Evolutionary conservation across 2,797 vertebrate species (phyloP), one percentile per base, ranked within the genome.

Genomic region (Aphelocoma californica): DNA sequence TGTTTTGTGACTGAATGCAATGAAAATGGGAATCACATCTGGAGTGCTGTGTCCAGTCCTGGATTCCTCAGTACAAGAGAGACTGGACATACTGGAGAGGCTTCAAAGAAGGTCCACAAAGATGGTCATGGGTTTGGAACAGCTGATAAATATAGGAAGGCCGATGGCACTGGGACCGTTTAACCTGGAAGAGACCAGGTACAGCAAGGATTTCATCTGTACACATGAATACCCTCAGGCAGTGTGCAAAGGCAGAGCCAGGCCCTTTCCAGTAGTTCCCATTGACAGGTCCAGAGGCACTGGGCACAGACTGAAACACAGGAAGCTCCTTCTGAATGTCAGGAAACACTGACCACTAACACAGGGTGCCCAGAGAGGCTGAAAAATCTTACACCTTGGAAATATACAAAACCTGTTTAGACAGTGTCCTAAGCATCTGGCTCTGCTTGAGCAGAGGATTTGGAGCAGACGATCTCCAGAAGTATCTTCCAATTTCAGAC

Each of bases 161-260:
- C 2, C 7, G 4, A 24, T 0, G 0, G 7, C 28, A 8, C 18
- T 56, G 45, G 3, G 11, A 20, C 26, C 17, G 5, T 62, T 86
- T 70, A 74, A 50, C 11, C 9, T 51, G n/a, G 14, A 77, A 8
- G 44, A 83, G 12, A 45, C 24, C 23, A 64, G 31, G 6, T 8
- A 78, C 36, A 50, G 16, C 2, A 5, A 65, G 17, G 25, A 62
- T 61, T 44, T 50, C 10, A 50, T 29, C 12, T 47, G 24, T 26
- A 19, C 14, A 36, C 9, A 50, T 7, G 15, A 53, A 70, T 50
- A 42, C 7, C 18, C 40, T 14, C 38, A 80, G 11, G 14, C 3
- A 26, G 4, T 1, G 2, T 34, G 24, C 10, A 58, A 51, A 62
- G 17, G 42, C 0, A 3, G 38, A 73, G 9, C 3, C 31, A 58